Base-by-base conservation (phyloP, 1,140 invertebrate species). In the Caerostris extrusa region DNA sequence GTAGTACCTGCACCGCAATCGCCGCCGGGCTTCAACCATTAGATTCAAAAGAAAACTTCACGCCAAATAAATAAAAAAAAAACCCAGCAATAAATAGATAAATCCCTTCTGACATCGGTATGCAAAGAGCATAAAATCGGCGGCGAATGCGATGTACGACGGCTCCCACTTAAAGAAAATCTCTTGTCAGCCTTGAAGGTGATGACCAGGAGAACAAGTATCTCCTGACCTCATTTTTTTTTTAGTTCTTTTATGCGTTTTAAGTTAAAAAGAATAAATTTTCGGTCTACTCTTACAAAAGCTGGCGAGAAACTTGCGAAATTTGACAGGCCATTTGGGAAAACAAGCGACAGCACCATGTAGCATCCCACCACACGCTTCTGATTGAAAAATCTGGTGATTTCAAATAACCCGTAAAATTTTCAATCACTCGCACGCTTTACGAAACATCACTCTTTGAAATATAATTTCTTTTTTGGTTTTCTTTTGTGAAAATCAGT, bases 121-220 rank as follows among this genome's bases (percentile, higher is more conserved):
- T 83, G 57, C 81, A 64, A 64, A 19, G 67, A 64, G 81, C 50
- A 60, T 82, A 56, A 81, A 50, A 57, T 55, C 19, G 81, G 17
- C 55, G 8, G 7, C 50, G 82, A 34, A n/a, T 14, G 34, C 34
- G 61, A 50, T 17, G 8, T 55, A 19, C 34, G 50, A 34, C 83
- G n/a, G 56, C 55, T 85, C 83, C 53, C 82, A 85, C 82, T 56
- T 58, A 58, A 67, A 57, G 57, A 85, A 85, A 85, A 56, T 64
- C 67, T 83, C 50, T 58, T 90, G 88, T 90, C 88, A 90, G 64
- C 93, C 71, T 82, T 94, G 67, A 90, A 82, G 77, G 61, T 69
- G 58, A 61, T 88, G 71, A 71, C 86, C 86, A 81, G 64, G 53
- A n/a, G 55, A 91, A 81, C 87, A 82, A 94, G 92, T 91, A 82